Evolutionary conservation across 2,888 invertebrate species (phyloP).

Genomic region (Pseudococcus longispinus): DNA sequence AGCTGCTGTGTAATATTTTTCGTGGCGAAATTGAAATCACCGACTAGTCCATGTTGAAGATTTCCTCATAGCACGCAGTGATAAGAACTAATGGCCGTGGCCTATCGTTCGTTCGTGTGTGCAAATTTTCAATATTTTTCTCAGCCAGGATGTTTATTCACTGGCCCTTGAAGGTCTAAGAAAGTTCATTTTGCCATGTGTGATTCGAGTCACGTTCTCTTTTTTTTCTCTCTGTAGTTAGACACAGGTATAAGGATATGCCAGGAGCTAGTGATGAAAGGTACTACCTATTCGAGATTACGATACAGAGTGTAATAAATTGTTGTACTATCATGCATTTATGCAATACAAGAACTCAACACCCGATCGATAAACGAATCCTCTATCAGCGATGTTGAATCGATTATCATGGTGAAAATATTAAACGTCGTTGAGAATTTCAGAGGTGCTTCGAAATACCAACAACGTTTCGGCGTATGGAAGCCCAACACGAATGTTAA

Average conservation of each 20-base stretch:
- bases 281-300: not conserved
- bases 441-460: not conserved
- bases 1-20: no score
- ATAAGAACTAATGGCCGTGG: not conserved
- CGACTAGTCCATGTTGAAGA: not conserved
- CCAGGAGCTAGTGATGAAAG: not conserved
- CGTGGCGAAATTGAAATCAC: not conserved
- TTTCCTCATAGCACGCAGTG: not conserved
- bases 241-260: not conserved
- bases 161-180: not conserved
- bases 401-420: not conserved
- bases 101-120: not conserved
- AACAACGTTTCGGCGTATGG: not conserved
- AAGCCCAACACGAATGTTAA: not conserved
- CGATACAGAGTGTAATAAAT: not conserved
- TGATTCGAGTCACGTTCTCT: not conserved
- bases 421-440: not conserved
- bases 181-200: not conserved
- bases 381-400: not conserved
- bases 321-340: not conserved
- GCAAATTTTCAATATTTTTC: constrained; percentile 6
- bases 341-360: not conserved
- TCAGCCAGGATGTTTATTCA: not conserved
- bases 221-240: not conserved
- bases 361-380: not conserved